Conservation (phyloP, 2,113 vertebrate species). For the Emydura subglobosa region DNA sequence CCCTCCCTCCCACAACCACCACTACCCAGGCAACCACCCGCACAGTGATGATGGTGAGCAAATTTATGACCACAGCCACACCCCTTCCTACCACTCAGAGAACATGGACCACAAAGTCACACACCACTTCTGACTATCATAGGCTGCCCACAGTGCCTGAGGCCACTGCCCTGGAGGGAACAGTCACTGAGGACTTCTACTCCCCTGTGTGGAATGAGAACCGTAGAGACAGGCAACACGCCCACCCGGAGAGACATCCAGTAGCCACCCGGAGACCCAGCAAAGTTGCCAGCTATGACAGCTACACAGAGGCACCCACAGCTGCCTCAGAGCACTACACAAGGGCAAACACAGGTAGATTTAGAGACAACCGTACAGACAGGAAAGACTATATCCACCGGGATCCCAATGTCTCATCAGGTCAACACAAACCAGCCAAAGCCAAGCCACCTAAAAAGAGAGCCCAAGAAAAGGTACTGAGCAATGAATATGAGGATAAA, state of each 20-base stretch:
- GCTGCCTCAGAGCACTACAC: slow-evolving; percentile 68
- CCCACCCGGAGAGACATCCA: slow-evolving; percentile 47
- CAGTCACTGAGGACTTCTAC: slow-evolving; percentile 80
- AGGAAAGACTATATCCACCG: slow-evolving; percentile 79
- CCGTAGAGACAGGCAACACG: slow-evolving; percentile 77
- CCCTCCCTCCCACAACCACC: slow-evolving; percentile 72
- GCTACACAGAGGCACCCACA: slow-evolving; percentile 66
- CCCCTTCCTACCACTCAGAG: slow-evolving; percentile 74
- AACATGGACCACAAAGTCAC: slow-evolving; percentile 75
- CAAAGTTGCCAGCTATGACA: slow-evolving; percentile 71
- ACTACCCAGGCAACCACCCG: slow-evolving; percentile 67
- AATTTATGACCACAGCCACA: slow-evolving; percentile 70
- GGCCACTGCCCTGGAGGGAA: slow-evolving; percentile 51
- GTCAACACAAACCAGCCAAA: slow-evolving; percentile 83
- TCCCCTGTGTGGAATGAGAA: slow-evolving; percentile 75
- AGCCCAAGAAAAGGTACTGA: slow-evolving; percentile 83
- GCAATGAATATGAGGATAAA: slow-evolving; percentile 90
- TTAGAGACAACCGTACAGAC: slow-evolving; percentile 89
- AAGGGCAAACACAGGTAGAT: slow-evolving; percentile 69
- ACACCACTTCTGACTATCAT: slow-evolving; percentile 66
- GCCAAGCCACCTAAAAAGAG: slow-evolving; percentile 86
- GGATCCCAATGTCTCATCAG: slow-evolving; percentile 71
- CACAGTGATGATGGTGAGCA: slow-evolving; percentile 61
- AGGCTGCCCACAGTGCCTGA: slow-evolving; percentile 63
- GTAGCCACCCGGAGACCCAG: slow-evolving; percentile 64